Base-by-base conservation (phyloP, 2,888 invertebrate genomes). In the Amiota communis region DNA sequence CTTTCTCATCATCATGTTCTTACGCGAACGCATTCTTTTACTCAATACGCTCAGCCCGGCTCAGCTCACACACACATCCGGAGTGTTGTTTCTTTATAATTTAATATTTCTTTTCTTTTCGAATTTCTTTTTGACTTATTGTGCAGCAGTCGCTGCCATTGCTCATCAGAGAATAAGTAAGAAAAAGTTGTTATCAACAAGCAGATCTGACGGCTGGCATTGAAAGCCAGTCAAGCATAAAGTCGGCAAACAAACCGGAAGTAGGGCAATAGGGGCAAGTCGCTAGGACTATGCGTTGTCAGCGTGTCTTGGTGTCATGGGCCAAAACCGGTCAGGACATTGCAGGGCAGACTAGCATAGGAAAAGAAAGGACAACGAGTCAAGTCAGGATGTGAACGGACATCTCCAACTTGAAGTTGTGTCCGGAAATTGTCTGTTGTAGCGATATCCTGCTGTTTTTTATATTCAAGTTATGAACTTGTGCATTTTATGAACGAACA, bases 391-490 rank as follows among this genome's bases (percentile, higher is more conserved):
- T 63, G 61, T 36, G 2, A 59, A 70, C 20, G 68, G 70, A 76
- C 76, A 79, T 81, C 81, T 86, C 86, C 79, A 81, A 79, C 81
- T 85, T 85, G 80, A 84, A 85, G 83, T 86, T 82, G 8, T 36
- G 81, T 75, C 83, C 87, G 87, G 87, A 87, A 87, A 87, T 87
- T 87, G 87, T 85, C 83, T 85, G 86, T 84, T 87, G 84, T 87
- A 78, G 87, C 84, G 86, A 87, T 87, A 86, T 85, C 87, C 86
- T 86, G 85, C 87, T 82, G 87, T 81, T 85, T 85, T 84, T 85
- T 84, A 85, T 84, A 87, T 82, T 79, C 81, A 81, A 86, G 83
- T 84, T 87, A 84, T 87, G 86, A 85, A 84, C 82, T 82, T 79
- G 76, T 80, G 78, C 76, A 76, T 76, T 77, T 72, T 77, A 73